Percentiles rank a stretch among this genome's conserved stretches.
These are phyloP conservation scores for Glossophaga mutica DNA, from an alignment of 2,797 vertebrate species.

Conservation along the genomic window DNA sequence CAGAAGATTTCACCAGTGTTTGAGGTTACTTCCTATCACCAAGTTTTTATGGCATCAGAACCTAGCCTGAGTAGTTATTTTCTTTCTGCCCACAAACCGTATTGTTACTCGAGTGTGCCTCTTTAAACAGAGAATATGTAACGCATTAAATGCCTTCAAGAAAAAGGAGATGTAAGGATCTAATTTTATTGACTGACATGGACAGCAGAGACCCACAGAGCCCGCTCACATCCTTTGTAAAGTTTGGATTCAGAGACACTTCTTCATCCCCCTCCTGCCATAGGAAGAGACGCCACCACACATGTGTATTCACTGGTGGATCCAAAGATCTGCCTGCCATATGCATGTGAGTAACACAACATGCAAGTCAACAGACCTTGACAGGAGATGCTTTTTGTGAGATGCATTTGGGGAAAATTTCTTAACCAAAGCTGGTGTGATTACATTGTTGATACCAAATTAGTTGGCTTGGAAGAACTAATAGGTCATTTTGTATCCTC, in stretches of 20 bases:
- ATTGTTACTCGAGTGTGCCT: conserved; percentile 23
- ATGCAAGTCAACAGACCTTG: background rate
- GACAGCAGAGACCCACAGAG: conserved; percentile 70
- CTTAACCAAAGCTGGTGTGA: background rate
- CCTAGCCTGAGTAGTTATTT: conserved; percentile 19
- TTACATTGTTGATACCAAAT: background rate
- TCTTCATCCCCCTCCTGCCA: background rate
- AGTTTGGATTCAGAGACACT: conserved; percentile 56
- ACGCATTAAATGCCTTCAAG: conserved; percentile 65
- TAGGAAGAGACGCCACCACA: conserved; percentile 72
- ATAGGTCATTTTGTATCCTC: background rate
- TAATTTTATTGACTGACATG: conserved; percentile 78
- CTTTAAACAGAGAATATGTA: conserved; percentile 56
- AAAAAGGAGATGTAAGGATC: conserved; percentile 70
- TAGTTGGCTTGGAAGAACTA: background rate
- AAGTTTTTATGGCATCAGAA: conserved; percentile 49
- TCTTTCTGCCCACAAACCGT: conserved; percentile 29
- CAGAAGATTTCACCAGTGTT: conserved; percentile 56
- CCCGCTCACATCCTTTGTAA: conserved; percentile 77
- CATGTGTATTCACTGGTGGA: conserved; percentile 73
- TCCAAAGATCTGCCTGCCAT: conserved; percentile 77
- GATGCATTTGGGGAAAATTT: conserved; percentile 66
- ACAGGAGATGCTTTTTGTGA: conserved; percentile 54
- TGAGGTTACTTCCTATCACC: conserved; percentile 42
- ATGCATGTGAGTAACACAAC: conserved; percentile 65